phyloP scores from a whole-genome alignment of 2,797 vertebrate genomes.

The Acanthornis magna region DNA sequence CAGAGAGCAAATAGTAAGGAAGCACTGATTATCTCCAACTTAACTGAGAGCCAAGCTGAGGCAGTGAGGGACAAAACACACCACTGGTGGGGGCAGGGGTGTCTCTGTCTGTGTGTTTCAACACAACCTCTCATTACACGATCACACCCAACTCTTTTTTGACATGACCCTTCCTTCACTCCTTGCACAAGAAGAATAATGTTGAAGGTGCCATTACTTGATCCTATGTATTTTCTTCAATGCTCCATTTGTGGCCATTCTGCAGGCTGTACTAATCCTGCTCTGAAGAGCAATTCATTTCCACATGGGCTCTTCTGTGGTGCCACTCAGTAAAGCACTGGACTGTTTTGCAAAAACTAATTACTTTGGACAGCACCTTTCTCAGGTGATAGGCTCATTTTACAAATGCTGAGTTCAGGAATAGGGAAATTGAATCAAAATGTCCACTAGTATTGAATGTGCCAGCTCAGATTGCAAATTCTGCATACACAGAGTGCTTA shows the following conservation, averaged over 20 bases:
- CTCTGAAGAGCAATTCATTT: constrained; percentile 9
- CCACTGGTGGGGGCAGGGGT: rapidly evolving
- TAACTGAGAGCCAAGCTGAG: neutral
- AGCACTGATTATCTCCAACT: neutral
- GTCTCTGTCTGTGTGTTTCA: neutral
- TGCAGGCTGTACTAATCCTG: neutral
- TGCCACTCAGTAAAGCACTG: constrained; percentile 13
- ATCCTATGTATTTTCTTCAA: neutral
- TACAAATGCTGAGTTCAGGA: neutral
- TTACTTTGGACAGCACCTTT: constrained; percentile 25
- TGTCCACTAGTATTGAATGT: neutral
- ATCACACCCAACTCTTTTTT: neutral
- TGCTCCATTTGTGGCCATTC: neutral
- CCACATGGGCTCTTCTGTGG: neutral
- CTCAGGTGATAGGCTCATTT: neutral
- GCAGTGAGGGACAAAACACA: neutral
- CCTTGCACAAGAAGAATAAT: neutral
- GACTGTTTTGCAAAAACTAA: constrained; percentile 13
- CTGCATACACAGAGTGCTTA: neutral
- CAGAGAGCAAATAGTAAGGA: neutral
- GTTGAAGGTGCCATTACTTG: neutral
- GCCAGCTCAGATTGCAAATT: neutral
- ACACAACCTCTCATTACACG: neutral
- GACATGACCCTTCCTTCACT: neutral
- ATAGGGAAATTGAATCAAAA: constrained; percentile 4